phyloP scores from a whole-genome alignment of 2,888 invertebrate genomes.

The Galerucella pusilla region DNA sequence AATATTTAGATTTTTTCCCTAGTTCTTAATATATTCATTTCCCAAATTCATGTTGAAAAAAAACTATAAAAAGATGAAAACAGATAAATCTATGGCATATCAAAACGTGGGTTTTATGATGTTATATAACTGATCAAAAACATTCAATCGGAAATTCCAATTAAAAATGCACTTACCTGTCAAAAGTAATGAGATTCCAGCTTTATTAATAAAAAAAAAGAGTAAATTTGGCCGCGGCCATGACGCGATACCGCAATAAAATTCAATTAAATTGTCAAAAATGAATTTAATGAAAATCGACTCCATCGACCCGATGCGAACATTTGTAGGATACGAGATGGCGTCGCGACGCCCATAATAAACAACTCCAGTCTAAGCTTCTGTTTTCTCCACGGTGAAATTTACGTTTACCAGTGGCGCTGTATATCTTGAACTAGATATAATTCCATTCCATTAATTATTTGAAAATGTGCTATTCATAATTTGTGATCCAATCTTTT shows the following conservation, averaged over 20 bases:
- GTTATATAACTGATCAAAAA: neutral
- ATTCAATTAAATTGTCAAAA: constrained; percentile 30
- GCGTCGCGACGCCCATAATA: constrained; percentile 5
- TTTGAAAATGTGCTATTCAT: too few species aligned
- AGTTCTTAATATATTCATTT: too few species aligned
- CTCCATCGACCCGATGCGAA: neutral
- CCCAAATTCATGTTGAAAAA: too few species aligned
- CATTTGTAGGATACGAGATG: neutral
- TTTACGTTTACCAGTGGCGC: neutral
- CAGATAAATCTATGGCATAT: neutral
- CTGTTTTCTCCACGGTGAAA: neutral
- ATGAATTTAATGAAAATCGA: constrained; percentile 25
- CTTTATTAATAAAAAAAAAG: neutral
- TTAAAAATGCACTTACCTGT: neutral
- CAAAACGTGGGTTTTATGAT: neutral
- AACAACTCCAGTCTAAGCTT: neutral
- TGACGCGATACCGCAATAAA: constrained; percentile 15
- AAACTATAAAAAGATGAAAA: too few species aligned
- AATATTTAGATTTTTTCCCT: too few species aligned
- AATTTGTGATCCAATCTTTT: too few species aligned
- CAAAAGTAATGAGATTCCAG: neutral
- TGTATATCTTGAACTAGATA: neutral
- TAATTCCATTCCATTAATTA: too few species aligned
- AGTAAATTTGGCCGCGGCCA: constrained; percentile 5
- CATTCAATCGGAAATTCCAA: neutral